Evolutionary conservation across 2,888 invertebrate genomes (phyloP), one percentile per base, ranked within the genome.

Genomic region (Galerucella nymphaeae): DNA sequence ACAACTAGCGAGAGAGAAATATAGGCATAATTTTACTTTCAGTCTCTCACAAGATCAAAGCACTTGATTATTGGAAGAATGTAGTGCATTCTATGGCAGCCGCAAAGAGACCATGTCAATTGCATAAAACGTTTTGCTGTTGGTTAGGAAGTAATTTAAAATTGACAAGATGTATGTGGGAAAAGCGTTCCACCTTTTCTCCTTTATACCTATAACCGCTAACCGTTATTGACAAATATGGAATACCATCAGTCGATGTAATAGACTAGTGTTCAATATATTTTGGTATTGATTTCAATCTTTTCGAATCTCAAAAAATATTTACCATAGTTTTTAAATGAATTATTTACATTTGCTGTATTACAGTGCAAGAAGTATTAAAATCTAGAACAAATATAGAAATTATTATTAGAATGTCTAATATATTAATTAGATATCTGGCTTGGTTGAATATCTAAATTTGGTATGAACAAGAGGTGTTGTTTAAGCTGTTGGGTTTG

Each of bases 131-230:
- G 63, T 55, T 53, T 64, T 30, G 62, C 42, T 59, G 66, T 61
- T 66, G 38, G 61, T 72, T 69, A 72, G 72, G 72, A 72, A 72
- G 69, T 69, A 65, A 61, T 69, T 72, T 72, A 13, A 57, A 65
- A 59, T 69, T 69, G 61, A 69, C 69, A 69, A 72, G 72, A 72
- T 45, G 69, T 72, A 69, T 69, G 72, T 72, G 72, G 65, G 69
- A 69, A 71, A 65, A 45, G 53, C 20, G 38, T 18, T 23, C 38
- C 65, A 42, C 20, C 58, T 67, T 59, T 23, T 45, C 67, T 58
- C 59, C 14, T 67, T 30, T 30, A 23, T 23, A 16, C 14, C 53
- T 14, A n/a, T n/a, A 13, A n/a, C 30, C 66, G 66, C 41, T 50
- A 18, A 42, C 6, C 18, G 30, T 9, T 65, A n/a, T 38, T 11